Conservation (phyloP, 1,140 invertebrate species). For the Oryzaephilus surinamensis region DNA sequence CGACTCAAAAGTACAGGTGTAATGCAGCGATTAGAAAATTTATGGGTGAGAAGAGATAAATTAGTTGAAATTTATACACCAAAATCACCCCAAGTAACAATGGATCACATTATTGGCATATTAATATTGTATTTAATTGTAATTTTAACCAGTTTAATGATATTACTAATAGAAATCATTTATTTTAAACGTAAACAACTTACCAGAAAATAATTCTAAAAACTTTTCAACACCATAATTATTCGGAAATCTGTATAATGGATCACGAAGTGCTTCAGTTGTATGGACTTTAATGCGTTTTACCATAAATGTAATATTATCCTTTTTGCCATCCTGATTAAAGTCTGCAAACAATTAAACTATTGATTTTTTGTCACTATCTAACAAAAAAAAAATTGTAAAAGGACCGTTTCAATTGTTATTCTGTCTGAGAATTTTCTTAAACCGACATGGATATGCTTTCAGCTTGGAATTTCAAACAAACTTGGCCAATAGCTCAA, state of each 20-base stretch:
- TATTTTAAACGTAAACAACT: slow-evolving; percentile 26
- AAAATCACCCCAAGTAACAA: slow-evolving; percentile 20
- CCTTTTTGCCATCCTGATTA: slow-evolving; percentile 79
- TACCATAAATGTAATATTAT: slow-evolving; percentile 94
- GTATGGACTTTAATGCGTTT: slow-evolving; percentile 92
- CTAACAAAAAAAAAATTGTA: too few species aligned
- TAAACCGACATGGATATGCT: too few species aligned
- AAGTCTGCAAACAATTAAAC: slow-evolving; percentile 62
- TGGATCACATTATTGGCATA: slow-evolving; percentile 23
- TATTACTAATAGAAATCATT: slow-evolving; percentile 21
- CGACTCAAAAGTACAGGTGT: slow-evolving; percentile 23
- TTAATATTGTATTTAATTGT: slow-evolving; percentile 18
- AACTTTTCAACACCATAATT: slow-evolving; percentile 94
- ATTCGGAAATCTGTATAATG: slow-evolving; percentile 77
- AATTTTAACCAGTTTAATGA: slow-evolving; percentile 18
- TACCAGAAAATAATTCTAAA: slow-evolving; percentile 84
- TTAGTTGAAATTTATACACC: slow-evolving; percentile 4
- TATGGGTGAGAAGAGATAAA: slow-evolving; percentile 19
- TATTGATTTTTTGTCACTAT: background rate
- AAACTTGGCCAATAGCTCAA: too few species aligned
- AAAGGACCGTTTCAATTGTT: too few species aligned
- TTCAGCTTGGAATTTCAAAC: too few species aligned
- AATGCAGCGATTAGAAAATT: slow-evolving; percentile 21
- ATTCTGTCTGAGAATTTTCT: too few species aligned
- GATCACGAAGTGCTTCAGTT: slow-evolving; percentile 67